These are phyloP conservation scores for Leptarthrus brevirostris DNA, from an alignment of 2,888 invertebrate species.

Conservation along the genomic window DNA sequence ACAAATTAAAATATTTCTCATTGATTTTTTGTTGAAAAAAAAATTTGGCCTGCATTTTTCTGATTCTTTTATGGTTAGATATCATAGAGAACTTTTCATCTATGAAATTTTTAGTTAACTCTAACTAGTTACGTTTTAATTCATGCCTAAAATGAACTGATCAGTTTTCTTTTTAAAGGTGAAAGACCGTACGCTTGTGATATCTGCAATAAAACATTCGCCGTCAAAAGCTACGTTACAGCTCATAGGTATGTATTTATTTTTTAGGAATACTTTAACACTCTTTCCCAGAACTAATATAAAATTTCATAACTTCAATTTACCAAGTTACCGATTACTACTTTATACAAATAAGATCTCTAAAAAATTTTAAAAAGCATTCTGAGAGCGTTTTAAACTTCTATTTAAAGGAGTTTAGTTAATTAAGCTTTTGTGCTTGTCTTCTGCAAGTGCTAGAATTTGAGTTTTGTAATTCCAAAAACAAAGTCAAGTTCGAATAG, in stretches of 20 bases:
- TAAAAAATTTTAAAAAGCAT: too few species aligned
- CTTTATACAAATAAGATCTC: too few species aligned
- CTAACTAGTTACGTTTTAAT: slow-evolving; percentile 17
- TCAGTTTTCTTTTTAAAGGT: slow-evolving; percentile 68
- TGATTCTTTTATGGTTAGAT: slow-evolving; percentile 55
- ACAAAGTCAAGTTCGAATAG: too few species aligned
- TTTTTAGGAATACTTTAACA: too few species aligned
- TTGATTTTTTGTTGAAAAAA: not conserved
- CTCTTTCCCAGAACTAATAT: too few species aligned
- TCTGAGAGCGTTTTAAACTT: too few species aligned
- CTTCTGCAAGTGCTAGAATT: too few species aligned
- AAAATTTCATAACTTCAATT: too few species aligned
- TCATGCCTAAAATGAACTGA: not conserved
- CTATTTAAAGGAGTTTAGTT: too few species aligned
- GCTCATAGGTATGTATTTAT: slow-evolving; percentile 72
- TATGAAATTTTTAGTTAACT: not conserved
- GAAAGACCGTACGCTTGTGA: slow-evolving; percentile 83
- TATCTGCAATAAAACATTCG: slow-evolving; percentile 82
- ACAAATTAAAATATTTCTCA: not conserved
- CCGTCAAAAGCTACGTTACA: slow-evolving; percentile 83
- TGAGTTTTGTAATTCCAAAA: too few species aligned
- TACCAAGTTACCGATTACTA: too few species aligned
- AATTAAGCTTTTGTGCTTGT: too few species aligned
- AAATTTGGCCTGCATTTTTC: slow-evolving; percentile 30
- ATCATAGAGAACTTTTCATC: not conserved